These are phyloP conservation scores for Nephrocerus scutellatus DNA, from an alignment of 2,888 invertebrate species.

Conservation along the genomic window DNA sequence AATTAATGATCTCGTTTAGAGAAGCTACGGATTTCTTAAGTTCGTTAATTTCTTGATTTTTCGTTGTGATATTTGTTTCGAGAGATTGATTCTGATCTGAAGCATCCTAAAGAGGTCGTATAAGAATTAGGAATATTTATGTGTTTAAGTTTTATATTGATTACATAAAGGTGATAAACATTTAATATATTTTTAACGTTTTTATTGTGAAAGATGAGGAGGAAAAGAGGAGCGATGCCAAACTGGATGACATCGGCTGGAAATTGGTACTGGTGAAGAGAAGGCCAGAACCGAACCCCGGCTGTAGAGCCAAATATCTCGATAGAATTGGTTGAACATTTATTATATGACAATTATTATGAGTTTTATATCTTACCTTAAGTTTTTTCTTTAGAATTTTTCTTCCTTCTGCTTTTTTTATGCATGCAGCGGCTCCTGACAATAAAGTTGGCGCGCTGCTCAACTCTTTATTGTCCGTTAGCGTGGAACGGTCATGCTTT, in stretches of 20 bases:
- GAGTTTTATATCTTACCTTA: conserved; percentile 14
- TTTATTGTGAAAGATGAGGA: too few relatives aligned
- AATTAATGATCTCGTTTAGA: conserved; percentile 39
- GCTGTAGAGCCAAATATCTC: too few relatives aligned
- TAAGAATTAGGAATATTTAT: too few relatives aligned
- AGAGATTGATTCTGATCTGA: conserved; percentile 34
- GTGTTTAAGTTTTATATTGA: too few relatives aligned
- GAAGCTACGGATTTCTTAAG: conserved; percentile 37
- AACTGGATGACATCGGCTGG: too few relatives aligned
- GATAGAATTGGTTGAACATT: too few relatives aligned
- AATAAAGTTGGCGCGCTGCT: conserved; percentile 4
- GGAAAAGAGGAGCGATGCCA: too few relatives aligned
- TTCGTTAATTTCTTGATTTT: conserved; percentile 36
- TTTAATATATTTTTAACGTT: too few relatives aligned
- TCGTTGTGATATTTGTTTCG: conserved; percentile 31
- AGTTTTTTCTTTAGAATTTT: conserved; percentile 34
- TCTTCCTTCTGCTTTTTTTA: conserved; percentile 22
- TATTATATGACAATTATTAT: too few relatives aligned
- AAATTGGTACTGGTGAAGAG: too few relatives aligned
- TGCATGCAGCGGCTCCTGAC: conserved; percentile 2
- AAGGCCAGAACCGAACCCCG: too few relatives aligned
- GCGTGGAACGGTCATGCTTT: conserved; percentile 22
- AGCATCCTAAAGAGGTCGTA: conserved; percentile 19
- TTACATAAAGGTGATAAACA: too few relatives aligned
- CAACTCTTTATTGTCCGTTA: conserved; percentile 19